Base-by-base conservation (phyloP, 2,888 invertebrate genomes). In the Temnothorax rugatulus region DNA sequence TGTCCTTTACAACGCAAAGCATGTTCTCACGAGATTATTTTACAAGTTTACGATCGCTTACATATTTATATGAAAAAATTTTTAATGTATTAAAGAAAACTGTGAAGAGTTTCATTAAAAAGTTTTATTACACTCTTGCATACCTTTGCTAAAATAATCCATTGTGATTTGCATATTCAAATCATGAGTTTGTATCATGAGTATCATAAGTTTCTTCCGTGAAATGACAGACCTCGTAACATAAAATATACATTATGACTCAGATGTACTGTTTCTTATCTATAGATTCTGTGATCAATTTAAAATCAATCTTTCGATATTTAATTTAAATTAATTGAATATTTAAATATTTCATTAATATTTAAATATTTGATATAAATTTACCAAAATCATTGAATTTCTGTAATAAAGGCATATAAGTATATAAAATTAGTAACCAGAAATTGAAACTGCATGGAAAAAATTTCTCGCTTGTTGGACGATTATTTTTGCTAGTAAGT, bases 151-250 rank as follows among this genome's bases (percentile, higher is more conserved):
- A 25, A 74, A 59, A 74, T 59, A 74, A 41, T 25, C 3, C 9
- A 59, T 57, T 74, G 73, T 25, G 41, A 74, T 74, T 74, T 74
- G 25, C 59, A 74, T 74, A 59, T 74, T 74, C 15, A 74, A 74
- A 74, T 57, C 11, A 25, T 74, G 73, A 68, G 66, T 68, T 68
- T 68, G 66, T 68, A 68, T 68, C 66, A 47, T 47, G 11, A 68
- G 66, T 68, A 47, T 59, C 41, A 25, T 25, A 38, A 73, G 18
- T 73, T 59, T 41, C 57, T 74, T 74, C 18, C 13, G 13, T 59
- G 25, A 25, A 41, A 13, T 41, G 25, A 74, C 25, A 13, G 38
- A 74, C 18, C 41, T 41, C 7, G 38, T 73, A 73, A 73, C 4
- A 18, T 13, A 18, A 74, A 41, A 25, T 59, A 73, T 73, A 38